These are phyloP conservation scores for Epicampocera succincta DNA, from an alignment of 2,888 invertebrate genomes.

Conservation along the genomic window DNA sequence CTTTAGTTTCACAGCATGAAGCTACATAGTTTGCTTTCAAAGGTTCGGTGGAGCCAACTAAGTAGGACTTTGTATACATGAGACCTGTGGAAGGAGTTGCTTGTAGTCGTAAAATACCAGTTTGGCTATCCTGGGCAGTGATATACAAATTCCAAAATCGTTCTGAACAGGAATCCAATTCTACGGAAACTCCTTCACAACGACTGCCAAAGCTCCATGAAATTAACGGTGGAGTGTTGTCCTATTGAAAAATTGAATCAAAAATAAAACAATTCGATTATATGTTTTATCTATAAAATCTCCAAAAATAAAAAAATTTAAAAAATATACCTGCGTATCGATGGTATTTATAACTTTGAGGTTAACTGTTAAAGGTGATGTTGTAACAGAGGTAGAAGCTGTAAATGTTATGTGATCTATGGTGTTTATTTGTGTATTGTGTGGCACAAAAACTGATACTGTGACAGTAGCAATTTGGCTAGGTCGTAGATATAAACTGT, in stretches of 20 bases:
- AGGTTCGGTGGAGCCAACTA: constrained; percentile 86
- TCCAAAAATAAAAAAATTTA: neutral
- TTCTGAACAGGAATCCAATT: constrained; percentile 84
- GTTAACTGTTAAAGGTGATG: constrained; percentile 80
- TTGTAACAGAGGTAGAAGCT: constrained; percentile 81
- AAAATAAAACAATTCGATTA: neutral
- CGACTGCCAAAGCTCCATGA: constrained; percentile 86
- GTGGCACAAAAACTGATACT: constrained; percentile 82
- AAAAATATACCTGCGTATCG: constrained; percentile 76
- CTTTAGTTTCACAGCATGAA: constrained; percentile 87
- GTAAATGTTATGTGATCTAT: constrained; percentile 86
- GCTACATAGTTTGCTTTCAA: constrained; percentile 87
- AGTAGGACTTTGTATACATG: constrained; percentile 85
- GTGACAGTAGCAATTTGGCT: constrained; percentile 84
- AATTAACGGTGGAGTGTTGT: constrained; percentile 84
- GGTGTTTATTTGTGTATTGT: constrained; percentile 83
- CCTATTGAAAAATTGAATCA: constrained; percentile 74
- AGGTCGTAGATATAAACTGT: constrained; percentile 75
- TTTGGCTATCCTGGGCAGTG: constrained; percentile 85
- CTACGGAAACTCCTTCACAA: constrained; percentile 82
- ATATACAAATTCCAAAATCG: constrained; percentile 88
- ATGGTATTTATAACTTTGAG: constrained; percentile 80
- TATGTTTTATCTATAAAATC: no score
- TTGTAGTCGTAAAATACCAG: constrained; percentile 85
- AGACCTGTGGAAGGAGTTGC: constrained; percentile 85